These are phyloP conservation scores for Cynodonichthys magdalenae DNA, from an alignment of 2,797 vertebrate genomes.

Conservation along the genomic window DNA sequence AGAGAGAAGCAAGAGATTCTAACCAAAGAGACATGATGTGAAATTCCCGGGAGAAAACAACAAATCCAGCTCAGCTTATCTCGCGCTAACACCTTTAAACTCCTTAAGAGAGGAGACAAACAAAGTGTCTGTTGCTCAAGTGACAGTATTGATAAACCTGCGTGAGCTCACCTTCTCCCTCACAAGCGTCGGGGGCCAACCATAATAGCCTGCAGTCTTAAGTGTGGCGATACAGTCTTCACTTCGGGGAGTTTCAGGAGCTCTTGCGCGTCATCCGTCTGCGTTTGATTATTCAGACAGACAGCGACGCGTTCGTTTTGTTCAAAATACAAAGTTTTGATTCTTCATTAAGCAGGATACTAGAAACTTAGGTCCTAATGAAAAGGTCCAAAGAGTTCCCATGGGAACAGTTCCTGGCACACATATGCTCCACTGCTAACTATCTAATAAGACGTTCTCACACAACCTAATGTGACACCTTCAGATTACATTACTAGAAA, in stretches of 20 bases:
- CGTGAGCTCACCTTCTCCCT: conserved; percentile 43
- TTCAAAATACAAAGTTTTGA: neutral
- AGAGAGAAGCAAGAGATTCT: conserved; percentile 34
- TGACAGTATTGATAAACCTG: conserved; percentile 53
- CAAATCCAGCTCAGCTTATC: conserved; percentile 60
- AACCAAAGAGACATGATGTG: conserved; percentile 32
- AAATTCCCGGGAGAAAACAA: conserved; percentile 44
- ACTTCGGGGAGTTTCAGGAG: conserved; percentile 40
- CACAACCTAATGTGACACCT: conserved; percentile 8
- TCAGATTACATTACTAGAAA: conserved; percentile 14
- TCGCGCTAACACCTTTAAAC: conserved; percentile 66
- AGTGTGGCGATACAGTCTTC: conserved; percentile 25
- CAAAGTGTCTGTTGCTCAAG: conserved; percentile 47
- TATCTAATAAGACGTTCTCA: neutral
- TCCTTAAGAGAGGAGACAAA: conserved; percentile 54
- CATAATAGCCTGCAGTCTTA: conserved; percentile 38
- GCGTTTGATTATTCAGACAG: conserved; percentile 66
- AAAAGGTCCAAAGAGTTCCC: conserved; percentile 2
- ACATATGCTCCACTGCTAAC: neutral
- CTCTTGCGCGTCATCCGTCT: conserved; percentile 53
- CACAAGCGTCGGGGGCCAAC: conserved; percentile 29
- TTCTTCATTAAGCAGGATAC: neutral
- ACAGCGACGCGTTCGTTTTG: conserved; percentile 43
- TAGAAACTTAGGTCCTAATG: neutral
- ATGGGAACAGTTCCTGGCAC: neutral